phyloP scores from a whole-genome alignment of 2,888 invertebrate genomes.

The Agriopis leucophaearia region DNA sequence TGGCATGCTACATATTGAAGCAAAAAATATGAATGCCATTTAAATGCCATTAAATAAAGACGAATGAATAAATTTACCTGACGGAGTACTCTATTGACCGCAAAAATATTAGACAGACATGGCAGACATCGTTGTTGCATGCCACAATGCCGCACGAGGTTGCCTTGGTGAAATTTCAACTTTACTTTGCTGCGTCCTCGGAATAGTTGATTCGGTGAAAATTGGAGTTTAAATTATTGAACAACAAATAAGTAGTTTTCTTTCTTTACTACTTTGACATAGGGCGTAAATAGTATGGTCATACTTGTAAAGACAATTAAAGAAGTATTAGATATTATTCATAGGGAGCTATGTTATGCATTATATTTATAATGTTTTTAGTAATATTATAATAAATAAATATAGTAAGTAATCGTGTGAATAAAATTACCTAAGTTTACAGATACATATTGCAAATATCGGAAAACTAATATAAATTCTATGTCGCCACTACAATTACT shows the following conservation, averaged over 20 bases:
- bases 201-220: slow-evolving; percentile 55
- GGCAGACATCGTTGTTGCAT: background rate
- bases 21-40: background rate
- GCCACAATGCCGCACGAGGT: background rate
- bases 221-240: slow-evolving; percentile 48
- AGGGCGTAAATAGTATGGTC: background rate
- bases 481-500: too few relatives aligned
- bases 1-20: background rate
- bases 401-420: background rate
- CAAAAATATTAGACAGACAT: too few relatives aligned
- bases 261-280: background rate
- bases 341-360: too few relatives aligned
- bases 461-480: too few relatives aligned
- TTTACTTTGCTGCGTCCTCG: slow-evolving; percentile 38
- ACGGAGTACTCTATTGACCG: too few relatives aligned
- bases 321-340: too few relatives aligned
- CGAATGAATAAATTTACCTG: too few relatives aligned
- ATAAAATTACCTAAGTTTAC: too few relatives aligned
- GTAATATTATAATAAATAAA: background rate
- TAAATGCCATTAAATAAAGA: too few relatives aligned
- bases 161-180: background rate
- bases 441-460: too few relatives aligned
- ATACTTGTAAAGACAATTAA: too few relatives aligned
- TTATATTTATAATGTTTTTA: background rate
- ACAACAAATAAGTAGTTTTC: slow-evolving; percentile 11